phyloP scores from a whole-genome alignment of 1,140 invertebrate species.

The Odontomachus brunneus region DNA sequence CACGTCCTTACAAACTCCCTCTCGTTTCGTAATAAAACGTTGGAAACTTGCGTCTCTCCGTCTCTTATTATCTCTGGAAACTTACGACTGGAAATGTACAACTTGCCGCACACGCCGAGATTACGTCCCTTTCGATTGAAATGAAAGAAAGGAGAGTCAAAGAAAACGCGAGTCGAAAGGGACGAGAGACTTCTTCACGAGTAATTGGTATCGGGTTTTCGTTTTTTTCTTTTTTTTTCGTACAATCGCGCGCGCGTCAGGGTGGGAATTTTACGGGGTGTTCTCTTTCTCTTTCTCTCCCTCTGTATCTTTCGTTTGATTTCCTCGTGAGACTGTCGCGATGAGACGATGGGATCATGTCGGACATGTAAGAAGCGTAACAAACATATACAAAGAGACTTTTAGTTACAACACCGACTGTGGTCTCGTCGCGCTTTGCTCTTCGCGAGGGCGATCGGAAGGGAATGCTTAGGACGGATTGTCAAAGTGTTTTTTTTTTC shows the following conservation, averaged over 20 bases:
- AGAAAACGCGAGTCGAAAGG: not conserved
- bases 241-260: slow-evolving; percentile 6
- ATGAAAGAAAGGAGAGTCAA: slow-evolving; percentile 27
- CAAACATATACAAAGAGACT: slow-evolving; percentile 56
- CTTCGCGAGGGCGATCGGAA: slow-evolving; percentile 58
- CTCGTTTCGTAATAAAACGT: slow-evolving; percentile 44
- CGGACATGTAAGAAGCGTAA: slow-evolving; percentile 29
- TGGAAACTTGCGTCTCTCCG: not conserved
- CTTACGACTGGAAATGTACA: slow-evolving; percentile 57
- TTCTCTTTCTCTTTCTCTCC: no score
- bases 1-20: slow-evolving; percentile 29
- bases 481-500: slow-evolving; percentile 61
- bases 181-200: slow-evolving; percentile 6
- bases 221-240: not conserved
- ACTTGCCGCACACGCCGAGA: slow-evolving; percentile 29
- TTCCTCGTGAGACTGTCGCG: not conserved
- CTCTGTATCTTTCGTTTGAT: not conserved
- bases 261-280: no score
- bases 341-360: slow-evolving; percentile 15
- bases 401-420: slow-evolving; percentile 25
- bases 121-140: slow-evolving; percentile 4
- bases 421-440: slow-evolving; percentile 19
- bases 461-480: slow-evolving; percentile 74
- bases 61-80: slow-evolving; percentile 31
- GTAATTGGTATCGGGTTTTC: not conserved